Evolutionary conservation across 2,113 vertebrate species (phyloP).

Genomic region (Malurus elegans): DNA sequence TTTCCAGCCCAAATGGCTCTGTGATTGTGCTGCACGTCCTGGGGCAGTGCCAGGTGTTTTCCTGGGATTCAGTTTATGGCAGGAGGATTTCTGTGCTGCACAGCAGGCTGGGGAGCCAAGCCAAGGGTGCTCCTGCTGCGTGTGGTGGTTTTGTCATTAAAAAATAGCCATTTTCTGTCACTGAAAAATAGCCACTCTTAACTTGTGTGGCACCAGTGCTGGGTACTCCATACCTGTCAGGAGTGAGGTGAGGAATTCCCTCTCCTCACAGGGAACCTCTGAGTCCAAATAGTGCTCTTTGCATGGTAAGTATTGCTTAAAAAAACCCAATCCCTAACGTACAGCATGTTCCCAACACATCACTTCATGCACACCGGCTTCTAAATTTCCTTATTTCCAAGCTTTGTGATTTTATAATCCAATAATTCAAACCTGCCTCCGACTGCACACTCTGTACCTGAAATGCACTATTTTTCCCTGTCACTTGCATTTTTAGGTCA

Average conservation of each 20-base stretch:
- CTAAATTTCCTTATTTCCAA: background rate
- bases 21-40: background rate
- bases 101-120: background rate
- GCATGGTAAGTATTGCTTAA: background rate
- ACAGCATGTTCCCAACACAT: background rate
- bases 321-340: background rate
- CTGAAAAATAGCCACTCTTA: background rate
- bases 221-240: rapidly evolving
- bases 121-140: background rate
- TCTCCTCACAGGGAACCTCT: background rate
- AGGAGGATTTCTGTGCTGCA: background rate
- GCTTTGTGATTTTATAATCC: background rate
- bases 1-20: background rate
- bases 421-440: background rate
- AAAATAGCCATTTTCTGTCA: background rate
- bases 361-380: background rate
- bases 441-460: background rate
- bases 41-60: background rate
- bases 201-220: background rate
- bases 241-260: background rate
- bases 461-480: background rate
- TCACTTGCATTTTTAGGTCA: background rate
- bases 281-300: rapidly evolving
- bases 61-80: background rate
- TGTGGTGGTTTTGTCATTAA: background rate